Evolutionary conservation across 2,113 vertebrate genomes (phyloP).

Genomic region (Benitochromis conjunctus): DNA sequence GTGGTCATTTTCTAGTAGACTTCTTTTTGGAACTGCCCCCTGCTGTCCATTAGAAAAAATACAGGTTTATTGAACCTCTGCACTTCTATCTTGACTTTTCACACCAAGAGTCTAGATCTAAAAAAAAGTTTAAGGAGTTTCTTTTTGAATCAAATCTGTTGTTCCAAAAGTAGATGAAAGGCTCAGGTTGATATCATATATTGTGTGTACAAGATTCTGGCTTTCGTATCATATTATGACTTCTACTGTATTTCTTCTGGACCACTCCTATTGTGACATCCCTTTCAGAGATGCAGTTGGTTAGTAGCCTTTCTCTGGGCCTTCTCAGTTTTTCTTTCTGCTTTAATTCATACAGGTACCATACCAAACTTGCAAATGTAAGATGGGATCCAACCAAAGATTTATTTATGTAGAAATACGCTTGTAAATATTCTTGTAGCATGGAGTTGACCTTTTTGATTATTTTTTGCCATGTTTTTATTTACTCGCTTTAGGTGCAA

Average conservation of each 20-base stretch:
- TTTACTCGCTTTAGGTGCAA: slow-evolving; percentile 80
- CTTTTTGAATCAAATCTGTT: not conserved
- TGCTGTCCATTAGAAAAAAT: not conserved
- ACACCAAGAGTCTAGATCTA: not conserved
- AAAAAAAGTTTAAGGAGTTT: not conserved
- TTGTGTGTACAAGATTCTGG: not conserved
- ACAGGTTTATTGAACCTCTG: not conserved
- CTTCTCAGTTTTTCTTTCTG: not conserved
- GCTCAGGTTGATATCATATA: not conserved
- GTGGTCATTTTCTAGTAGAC: not conserved
- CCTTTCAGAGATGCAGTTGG: not conserved
- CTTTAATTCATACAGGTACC: not conserved
- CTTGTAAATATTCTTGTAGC: not conserved
- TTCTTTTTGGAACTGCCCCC: not conserved
- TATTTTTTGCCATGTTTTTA: not conserved
- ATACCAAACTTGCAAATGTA: not conserved
- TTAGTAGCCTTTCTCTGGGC: not conserved
- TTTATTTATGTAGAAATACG: not conserved
- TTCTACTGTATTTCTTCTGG: not conserved
- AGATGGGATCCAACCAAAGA: not conserved
- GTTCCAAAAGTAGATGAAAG: not conserved
- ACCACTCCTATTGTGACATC: not conserved
- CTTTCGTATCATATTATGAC: not conserved
- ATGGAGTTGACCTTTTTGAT: not conserved
- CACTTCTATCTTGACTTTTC: not conserved